Conservation (phyloP, 2,113 vertebrate species). For the Callopanchax toddi region DNA sequence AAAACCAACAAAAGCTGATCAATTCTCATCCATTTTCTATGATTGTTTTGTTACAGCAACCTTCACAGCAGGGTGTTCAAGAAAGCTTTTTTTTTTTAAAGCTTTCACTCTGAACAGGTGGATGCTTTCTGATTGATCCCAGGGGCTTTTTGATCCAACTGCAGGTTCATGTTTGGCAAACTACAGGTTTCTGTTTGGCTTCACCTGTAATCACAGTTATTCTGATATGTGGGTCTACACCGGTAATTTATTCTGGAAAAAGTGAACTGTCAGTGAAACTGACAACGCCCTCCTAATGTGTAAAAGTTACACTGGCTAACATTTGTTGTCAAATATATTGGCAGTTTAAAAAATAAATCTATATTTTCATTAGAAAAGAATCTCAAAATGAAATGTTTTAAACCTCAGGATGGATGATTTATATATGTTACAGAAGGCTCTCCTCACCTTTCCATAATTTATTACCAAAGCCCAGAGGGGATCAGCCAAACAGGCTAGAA, state of each 20-base stretch:
- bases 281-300: not conserved
- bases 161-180: not conserved
- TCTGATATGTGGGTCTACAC: not conserved
- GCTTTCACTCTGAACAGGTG: not conserved
- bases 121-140: not conserved
- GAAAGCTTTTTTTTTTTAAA: too few relatives aligned
- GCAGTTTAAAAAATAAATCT: not conserved
- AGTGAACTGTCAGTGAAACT: not conserved
- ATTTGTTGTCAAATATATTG: not conserved
- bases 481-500: not conserved
- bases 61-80: not conserved
- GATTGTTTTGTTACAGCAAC: constrained; percentile 15
- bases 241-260: not conserved
- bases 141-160: not conserved
- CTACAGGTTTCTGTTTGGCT: not conserved
- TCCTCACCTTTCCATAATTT: not conserved
- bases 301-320: not conserved
- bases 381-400: not conserved
- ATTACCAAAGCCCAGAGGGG: not conserved
- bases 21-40: constrained; percentile 18
- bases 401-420: not conserved
- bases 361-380: not conserved
- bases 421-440: not conserved
- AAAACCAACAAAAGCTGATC: constrained; percentile 32
- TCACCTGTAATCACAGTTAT: not conserved